Evolutionary conservation across 2,113 vertebrate genomes (phyloP).

Genomic region (Pachycephala philippinensis): DNA sequence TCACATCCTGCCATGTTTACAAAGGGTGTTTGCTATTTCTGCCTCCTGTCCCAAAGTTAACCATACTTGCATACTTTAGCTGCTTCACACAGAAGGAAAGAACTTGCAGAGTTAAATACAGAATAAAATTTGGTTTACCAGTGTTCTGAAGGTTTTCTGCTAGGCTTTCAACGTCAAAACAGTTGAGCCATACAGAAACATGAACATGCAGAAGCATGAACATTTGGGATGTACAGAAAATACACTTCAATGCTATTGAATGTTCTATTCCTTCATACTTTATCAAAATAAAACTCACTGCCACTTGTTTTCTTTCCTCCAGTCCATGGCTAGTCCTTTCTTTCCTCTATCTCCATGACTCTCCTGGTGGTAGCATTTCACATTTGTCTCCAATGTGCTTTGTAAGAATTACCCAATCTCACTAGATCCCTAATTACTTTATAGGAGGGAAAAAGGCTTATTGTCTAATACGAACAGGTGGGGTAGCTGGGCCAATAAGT

Average conservation of each 20-base stretch:
- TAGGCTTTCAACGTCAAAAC: background rate
- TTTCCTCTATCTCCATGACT: background rate
- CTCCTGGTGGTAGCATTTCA: background rate
- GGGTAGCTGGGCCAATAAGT: background rate
- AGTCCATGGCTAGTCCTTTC: background rate
- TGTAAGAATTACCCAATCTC: background rate
- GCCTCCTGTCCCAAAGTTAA: background rate
- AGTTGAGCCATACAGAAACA: background rate
- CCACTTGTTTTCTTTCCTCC: background rate
- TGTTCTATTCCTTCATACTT: background rate
- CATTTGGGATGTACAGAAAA: background rate
- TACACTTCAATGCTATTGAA: background rate
- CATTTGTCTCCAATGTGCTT: background rate
- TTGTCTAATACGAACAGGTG: background rate
- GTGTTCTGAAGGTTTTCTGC: background rate
- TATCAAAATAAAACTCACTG: background rate
- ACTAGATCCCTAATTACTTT: background rate
- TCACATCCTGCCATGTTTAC: background rate
- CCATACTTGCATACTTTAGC: background rate
- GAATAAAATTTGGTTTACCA: background rate
- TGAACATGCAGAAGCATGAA: background rate
- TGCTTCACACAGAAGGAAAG: background rate
- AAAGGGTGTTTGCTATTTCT: background rate
- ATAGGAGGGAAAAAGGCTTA: background rate
- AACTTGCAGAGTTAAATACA: background rate